Evolutionary conservation across 2,113 vertebrate genomes (phyloP).

Genomic region (Psophia crepitans): DNA sequence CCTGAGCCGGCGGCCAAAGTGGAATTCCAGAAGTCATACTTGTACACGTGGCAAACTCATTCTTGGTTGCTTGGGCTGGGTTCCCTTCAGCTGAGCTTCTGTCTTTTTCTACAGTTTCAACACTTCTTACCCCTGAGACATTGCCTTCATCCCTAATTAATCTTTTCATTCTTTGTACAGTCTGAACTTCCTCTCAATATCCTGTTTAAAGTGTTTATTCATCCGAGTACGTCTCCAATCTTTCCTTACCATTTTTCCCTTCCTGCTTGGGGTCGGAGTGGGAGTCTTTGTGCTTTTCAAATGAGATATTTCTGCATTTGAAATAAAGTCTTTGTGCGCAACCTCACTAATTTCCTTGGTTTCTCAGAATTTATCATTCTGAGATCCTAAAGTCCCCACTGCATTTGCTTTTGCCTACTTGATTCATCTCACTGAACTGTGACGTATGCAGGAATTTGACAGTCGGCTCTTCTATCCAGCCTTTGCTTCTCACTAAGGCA

Average conservation of each 20-base stretch:
- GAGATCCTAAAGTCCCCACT: neutral
- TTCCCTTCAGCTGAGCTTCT: neutral
- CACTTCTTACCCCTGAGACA: neutral
- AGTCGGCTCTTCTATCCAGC: neutral
- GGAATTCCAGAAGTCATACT: neutral
- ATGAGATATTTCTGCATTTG: neutral
- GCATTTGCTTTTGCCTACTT: neutral
- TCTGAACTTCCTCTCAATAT: constrained; percentile 5
- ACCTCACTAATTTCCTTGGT: neutral
- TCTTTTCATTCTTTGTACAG: neutral
- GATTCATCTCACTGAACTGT: neutral
- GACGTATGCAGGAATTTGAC: neutral
- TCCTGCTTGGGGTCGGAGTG: neutral
- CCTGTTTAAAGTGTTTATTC: constrained; percentile 10
- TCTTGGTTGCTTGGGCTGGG: neutral
- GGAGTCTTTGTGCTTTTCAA: neutral
- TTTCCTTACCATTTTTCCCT: neutral
- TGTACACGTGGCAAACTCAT: neutral
- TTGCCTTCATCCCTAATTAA: neutral
- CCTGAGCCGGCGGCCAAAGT: neutral
- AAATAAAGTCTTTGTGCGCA: neutral
- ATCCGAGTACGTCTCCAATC: neutral
- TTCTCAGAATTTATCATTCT: neutral
- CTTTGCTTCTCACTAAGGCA: neutral
- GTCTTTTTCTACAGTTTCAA: neutral